A percentile compares a stretch with the other conserved stretches of the same genome.
phyloP scores from a whole-genome alignment of 1,140 invertebrate genomes.

The Batillaria attramentaria region DNA sequence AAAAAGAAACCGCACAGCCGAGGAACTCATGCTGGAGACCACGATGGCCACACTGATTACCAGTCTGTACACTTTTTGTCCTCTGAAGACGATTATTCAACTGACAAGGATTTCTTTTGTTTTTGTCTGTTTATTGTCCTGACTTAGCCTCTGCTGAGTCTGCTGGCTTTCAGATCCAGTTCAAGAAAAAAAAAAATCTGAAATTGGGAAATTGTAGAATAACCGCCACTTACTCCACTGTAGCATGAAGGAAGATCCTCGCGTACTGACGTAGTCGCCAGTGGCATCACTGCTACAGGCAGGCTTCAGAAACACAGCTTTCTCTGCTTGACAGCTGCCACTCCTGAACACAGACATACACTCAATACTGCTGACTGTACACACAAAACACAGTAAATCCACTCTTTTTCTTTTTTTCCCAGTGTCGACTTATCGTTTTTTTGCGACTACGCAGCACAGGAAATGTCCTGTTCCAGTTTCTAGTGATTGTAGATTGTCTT shows the following conservation, averaged over 20 bases:
- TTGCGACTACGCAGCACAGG: background rate
- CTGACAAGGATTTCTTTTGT: too few species aligned
- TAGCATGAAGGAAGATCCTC: conserved; percentile 22
- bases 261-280: conserved; percentile 25
- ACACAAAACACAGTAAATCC: background rate
- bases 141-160: background rate
- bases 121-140: background rate
- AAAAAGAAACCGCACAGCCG: too few species aligned
- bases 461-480: background rate
- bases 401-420: background rate
- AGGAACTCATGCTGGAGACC: too few species aligned
- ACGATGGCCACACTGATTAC: background rate
- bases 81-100: too few species aligned
- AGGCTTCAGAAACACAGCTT: conserved; percentile 19
- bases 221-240: conserved; percentile 28
- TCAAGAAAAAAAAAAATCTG: background rate
- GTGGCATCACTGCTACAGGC: background rate
- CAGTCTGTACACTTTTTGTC: background rate
- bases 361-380: background rate
- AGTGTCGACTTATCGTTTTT: background rate
- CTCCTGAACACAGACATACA: too few species aligned
- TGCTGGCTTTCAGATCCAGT: background rate
- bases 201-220: background rate
- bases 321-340: conserved; percentile 23
- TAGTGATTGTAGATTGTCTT: background rate